These are phyloP conservation scores for Balanococcus diminutus DNA, from an alignment of 2,888 invertebrate species.

Conservation along the genomic window DNA sequence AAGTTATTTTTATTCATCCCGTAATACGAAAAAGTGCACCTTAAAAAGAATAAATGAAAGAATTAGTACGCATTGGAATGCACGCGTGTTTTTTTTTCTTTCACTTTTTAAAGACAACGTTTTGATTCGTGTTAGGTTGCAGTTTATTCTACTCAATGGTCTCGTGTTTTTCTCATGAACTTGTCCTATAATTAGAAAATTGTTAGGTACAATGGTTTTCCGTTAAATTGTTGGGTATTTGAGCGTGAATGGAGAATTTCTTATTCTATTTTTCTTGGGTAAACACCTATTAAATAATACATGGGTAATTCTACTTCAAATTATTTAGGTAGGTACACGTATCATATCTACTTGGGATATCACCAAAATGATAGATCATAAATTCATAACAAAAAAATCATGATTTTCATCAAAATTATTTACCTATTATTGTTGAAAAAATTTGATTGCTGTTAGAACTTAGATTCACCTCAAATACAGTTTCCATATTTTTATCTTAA, in stretches of 20 bases:
- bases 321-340: no score
- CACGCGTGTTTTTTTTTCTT: not conserved
- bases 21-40: constrained; percentile 15
- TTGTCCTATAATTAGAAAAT: not conserved
- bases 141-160: not conserved
- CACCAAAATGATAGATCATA: no score
- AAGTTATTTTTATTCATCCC: constrained; percentile 47
- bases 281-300: no score
- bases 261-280: not conserved
- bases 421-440: no score
- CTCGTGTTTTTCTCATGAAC: not conserved
- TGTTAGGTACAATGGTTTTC: not conserved
- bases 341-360: no score
- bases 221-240: not conserved
- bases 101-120: not conserved
- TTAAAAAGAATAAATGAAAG: constrained; percentile 37
- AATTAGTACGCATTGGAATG: constrained; percentile 24
- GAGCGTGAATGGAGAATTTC: not conserved
- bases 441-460: no score
- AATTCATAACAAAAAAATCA: no score
- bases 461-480: no score
- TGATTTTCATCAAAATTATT: no score
- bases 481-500: no score
- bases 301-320: no score
- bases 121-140: not conserved